Percentiles rank a stretch among this genome's conserved stretches.
Conservation (phyloP, 1,140 invertebrate genomes). For the Papilio polyxenes region DNA sequence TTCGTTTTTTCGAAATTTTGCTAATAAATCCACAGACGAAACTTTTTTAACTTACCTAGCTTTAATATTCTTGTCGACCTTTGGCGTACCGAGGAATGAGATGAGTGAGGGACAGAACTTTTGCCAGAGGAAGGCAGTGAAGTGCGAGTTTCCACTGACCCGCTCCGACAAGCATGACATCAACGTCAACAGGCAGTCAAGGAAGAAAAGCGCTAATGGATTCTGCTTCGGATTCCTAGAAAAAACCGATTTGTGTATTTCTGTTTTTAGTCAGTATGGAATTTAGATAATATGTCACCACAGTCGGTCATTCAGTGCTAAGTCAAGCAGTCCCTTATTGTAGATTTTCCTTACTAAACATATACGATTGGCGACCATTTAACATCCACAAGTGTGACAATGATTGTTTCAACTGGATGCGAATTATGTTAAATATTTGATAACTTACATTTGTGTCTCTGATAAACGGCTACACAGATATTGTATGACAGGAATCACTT, state of each 20-base stretch:
- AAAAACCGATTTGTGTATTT: constrained; percentile 37
- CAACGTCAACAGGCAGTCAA: constrained; percentile 93
- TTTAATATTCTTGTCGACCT: constrained; percentile 87
- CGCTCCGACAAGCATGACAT: constrained; percentile 90
- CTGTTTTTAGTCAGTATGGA: no score
- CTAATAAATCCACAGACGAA: background rate
- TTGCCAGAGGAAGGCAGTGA: constrained; percentile 94
- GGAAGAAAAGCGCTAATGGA: constrained; percentile 86
- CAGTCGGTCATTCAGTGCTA: no score
- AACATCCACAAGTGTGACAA: no score
- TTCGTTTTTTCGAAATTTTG: background rate
- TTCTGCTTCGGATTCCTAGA: constrained; percentile 82
- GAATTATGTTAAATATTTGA: constrained; percentile 30
- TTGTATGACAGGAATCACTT: constrained; percentile 93
- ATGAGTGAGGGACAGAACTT: constrained; percentile 94
- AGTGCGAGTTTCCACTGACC: constrained; percentile 90
- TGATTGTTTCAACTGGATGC: background rate
- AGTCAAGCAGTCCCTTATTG: no score
- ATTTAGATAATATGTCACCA: no score
- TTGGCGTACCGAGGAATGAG: constrained; percentile 87
- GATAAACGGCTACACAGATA: constrained; percentile 93
- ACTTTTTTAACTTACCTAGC: constrained; percentile 71
- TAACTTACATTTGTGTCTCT: constrained; percentile 87
- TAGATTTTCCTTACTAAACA: no score
- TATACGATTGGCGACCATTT: no score